A percentile compares a stretch with the other conserved stretches of the same genome.
phyloP scores from a whole-genome alignment of 2,113 vertebrate genomes.

The Elephantulus edwardii region DNA sequence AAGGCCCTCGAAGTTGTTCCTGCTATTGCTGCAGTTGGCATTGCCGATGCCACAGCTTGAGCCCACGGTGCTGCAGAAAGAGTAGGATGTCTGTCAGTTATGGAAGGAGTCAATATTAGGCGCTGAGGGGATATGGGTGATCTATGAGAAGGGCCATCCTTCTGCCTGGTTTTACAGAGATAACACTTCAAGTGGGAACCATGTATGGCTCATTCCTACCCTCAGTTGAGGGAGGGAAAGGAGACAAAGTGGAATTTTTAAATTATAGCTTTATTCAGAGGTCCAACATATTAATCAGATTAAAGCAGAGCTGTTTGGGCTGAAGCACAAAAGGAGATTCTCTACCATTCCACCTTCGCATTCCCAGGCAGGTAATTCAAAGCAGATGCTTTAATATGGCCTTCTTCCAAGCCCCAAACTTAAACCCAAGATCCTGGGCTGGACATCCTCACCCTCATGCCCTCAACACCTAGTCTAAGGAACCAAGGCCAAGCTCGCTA shows the following conservation, averaged over 20 bases:
- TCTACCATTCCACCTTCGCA: neutral
- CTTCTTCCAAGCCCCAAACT: conserved; percentile 20
- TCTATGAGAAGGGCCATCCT: neutral
- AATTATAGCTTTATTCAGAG: conserved; percentile 54
- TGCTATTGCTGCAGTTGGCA: conserved; percentile 66
- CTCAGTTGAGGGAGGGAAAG: neutral
- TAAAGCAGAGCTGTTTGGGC: conserved; percentile 17
- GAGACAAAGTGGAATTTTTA: conserved; percentile 21
- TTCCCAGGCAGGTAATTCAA: neutral
- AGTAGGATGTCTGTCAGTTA: conserved; percentile 33
- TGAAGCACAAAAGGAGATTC: neutral
- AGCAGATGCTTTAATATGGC: conserved; percentile 11
- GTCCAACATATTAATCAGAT: neutral
- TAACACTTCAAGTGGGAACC: neutral
- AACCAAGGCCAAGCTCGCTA: neutral
- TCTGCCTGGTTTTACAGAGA: conserved; percentile 44
- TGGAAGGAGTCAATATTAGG: neutral
- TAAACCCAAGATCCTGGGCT: neutral
- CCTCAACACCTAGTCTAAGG: neutral
- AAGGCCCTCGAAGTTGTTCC: conserved; percentile 77
- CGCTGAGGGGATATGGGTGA: neutral
- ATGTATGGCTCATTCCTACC: neutral
- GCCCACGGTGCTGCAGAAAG: conserved; percentile 58
- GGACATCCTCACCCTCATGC: neutral
- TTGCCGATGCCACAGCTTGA: conserved; percentile 69